Base-by-base conservation (phyloP, 1,140 invertebrate species). In the Lepidurus apus region DNA sequence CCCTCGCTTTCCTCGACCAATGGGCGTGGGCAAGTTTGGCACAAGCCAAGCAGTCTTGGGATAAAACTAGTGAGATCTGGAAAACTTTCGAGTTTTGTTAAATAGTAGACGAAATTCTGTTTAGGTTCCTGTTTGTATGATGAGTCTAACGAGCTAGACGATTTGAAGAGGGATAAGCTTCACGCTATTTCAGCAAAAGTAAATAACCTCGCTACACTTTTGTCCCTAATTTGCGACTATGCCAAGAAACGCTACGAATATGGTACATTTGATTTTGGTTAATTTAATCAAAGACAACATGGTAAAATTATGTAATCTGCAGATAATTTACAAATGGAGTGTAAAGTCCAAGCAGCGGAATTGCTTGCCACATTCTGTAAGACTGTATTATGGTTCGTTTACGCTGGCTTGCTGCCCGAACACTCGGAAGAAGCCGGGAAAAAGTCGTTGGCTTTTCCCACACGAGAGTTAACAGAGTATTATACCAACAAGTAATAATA, bases 351-450 rank as follows among this genome's bases (percentile, higher is more conserved):
- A 13, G 89, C 90, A 0, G 85, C 95, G 1, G 85, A 87, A 76
- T 88, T 91, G 21, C 88, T 95, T 1, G 86, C 89, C 0, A 86
- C 91, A 17, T 93, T 95, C 85, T 89, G 94, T 78, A 88, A 92
- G 83, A 89, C 94, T n/a, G 86, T 95, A 1, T 87, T 92, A 24
- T 96, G 93, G 93, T 91, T 95, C 81, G 86, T 93, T 0, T 89
- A 91, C 77, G 89, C 90, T 6, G 90, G 89, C 0, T 83, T 97
- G 1, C 82, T 97, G 47, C 94, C 94, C 0, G 94, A 95, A 83
- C 80, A 79, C n/a, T 82, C 81, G 76, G 80, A 83, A 17, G 42
- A n/a, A 1, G 74, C 43, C 1, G 43, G 43, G 0, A 17, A 17
- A n/a, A 24, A 24, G 8, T 43, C 78, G 3, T 34, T 79, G 1